Base-by-base conservation (phyloP, 2,113 vertebrate genomes). In the Egretta garzetta region DNA sequence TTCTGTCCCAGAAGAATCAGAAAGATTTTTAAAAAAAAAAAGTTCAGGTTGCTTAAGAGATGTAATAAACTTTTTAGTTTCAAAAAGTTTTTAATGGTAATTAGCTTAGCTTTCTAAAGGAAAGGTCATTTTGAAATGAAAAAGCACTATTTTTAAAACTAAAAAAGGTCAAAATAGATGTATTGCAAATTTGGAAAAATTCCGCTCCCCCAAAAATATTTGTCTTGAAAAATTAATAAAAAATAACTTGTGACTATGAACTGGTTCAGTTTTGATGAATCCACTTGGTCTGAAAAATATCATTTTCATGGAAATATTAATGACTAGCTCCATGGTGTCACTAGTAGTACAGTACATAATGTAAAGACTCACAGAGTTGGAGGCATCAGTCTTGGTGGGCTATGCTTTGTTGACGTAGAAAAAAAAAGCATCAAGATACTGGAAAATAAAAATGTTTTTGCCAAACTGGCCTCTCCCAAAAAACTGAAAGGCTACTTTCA, bases 81-180 rank as follows among this genome's bases (percentile, higher is more conserved):
- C 6, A 4, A 37, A 30, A 81, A 63, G 8, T 67, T 91, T 94
- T 58, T 53, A 86, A 72, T 59, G 9, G 67, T 92, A 84, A 88
- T 89, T 95, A 94, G 79, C 55, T 86, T 55, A 88, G 47, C 35
- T 89, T 94, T 93, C 75, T 50, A 84, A 86, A 87, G 12, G 37
- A 96, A 96, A 97, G 70, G 92, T 91, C 76, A 94, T 87, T 88
- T 58, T 21, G 28, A 96, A 91, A 71, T 53, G 35, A 84, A 87
- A 96, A 93, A 81, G 14, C 28, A 49, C 45, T 85, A 60, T 72
- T 87, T 96, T 85, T 81, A 79, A 19, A 79, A 30, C n/a, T 37
- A 49, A 92, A 81, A 97, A 93, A 93, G 70, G 86, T 89, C 83
- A 84, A 56, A 95, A 80, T 14, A 20, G 41, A 80, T 68, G 16